These are phyloP conservation scores for Galeruca laticollis DNA, from an alignment of 2,888 invertebrate genomes.

Conservation along the genomic window DNA sequence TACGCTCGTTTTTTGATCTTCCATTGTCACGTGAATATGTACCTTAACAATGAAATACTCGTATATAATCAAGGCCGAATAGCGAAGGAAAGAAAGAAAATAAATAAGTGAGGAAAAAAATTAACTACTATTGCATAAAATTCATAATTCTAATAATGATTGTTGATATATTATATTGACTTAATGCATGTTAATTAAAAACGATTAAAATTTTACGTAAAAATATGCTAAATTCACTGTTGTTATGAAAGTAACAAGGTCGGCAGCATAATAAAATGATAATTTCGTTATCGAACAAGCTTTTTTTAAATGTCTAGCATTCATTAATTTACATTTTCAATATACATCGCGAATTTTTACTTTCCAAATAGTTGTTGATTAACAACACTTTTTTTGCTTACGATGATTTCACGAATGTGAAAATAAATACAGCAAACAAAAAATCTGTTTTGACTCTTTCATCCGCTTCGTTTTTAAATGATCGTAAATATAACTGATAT, in stretches of 20 bases:
- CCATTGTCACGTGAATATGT: no score
- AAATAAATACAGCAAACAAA: background rate
- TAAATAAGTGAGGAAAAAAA: no score
- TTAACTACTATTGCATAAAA: no score
- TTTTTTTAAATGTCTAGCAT: background rate
- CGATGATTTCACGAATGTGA: background rate
- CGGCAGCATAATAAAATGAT: background rate
- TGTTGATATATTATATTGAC: no score
- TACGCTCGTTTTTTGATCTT: no score
- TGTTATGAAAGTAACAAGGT: background rate
- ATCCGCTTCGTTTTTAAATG: background rate
- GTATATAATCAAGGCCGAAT: no score
- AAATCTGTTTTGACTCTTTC: background rate
- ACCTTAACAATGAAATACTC: no score
- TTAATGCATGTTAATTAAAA: background rate
- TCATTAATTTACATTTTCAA: background rate
- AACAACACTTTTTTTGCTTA: no score
- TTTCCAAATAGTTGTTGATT: background rate
- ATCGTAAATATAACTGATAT: conserved; percentile 16
- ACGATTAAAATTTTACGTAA: conserved; percentile 6
- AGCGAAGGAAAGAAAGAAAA: no score
- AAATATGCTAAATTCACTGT: background rate
- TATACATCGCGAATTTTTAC: background rate
- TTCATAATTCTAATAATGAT: no score
- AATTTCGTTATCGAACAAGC: background rate